Conservation (phyloP, 2,888 invertebrate genomes). For the Parnassius smintheus region DNA sequence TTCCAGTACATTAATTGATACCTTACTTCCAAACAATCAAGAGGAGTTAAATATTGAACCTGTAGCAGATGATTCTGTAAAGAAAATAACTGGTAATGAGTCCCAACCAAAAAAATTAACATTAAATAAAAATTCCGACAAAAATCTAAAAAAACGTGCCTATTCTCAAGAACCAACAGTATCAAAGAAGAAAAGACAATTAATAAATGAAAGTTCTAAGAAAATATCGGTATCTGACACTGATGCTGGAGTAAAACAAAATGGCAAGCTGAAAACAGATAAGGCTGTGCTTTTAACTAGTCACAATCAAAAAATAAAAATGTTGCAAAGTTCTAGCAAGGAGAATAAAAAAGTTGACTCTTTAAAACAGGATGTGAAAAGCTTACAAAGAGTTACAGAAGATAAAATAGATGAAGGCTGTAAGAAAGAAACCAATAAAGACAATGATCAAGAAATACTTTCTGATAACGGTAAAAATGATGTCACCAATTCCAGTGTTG, state of each 20-base stretch:
- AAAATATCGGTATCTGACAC: constrained; percentile 16
- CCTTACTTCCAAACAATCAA: constrained; percentile 66
- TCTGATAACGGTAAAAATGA: neutral
- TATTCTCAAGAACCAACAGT: constrained; percentile 19
- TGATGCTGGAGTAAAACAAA: constrained; percentile 5
- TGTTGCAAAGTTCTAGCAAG: neutral
- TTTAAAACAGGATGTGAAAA: neutral
- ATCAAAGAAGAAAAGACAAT: constrained; percentile 3
- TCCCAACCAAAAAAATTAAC: constrained; percentile 15
- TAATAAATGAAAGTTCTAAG: constrained; percentile 5
- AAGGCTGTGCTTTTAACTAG: neutral
- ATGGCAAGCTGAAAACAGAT: neutral
- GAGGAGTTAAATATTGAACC: constrained; percentile 48
- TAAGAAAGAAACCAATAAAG: neutral
- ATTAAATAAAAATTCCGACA: constrained; percentile 8
- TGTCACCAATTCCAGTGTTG: constrained; percentile 16
- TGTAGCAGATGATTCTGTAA: constrained; percentile 3
- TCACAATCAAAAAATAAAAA: constrained; percentile 1
- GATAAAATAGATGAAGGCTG: neutral
- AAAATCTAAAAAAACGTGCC: constrained; percentile 15
- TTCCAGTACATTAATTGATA: constrained; percentile 50
- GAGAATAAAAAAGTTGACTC: constrained; percentile 4
- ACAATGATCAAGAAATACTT: constrained; percentile 1
- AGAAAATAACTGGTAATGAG: constrained; percentile 11
- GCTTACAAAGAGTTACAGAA: constrained; percentile 4